Evolutionary conservation across 92 coral and sea anemone species (phyloP), one percentile per base, ranked within the genome.

Genomic region (Umimayanthus kanabou): DNA sequence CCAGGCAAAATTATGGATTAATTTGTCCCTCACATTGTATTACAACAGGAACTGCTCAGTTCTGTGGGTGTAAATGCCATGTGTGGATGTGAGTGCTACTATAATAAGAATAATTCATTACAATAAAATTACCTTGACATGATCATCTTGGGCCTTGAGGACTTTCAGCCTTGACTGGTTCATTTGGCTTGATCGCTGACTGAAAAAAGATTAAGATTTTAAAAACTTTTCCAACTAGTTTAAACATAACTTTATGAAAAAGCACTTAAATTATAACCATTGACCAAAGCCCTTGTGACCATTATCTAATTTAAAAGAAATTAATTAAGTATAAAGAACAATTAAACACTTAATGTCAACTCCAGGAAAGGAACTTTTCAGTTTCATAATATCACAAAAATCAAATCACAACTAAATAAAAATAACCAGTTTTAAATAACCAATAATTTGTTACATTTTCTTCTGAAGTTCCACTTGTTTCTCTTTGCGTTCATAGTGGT

Each of bases 381-480:
- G 37, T 33, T 33, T 33, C 37, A 33, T 33, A 33, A 33, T 33
- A 33, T 33, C 37, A 33, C 37, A 33, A 33, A 33, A 33, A 33
- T 33, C 37, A 33, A 33, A 33, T 33, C 37, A 33, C 1, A 33
- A 33, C 37, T 33, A 33, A 33, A 4, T 42, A 42, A 47, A 47
- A 11, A 8, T 1, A 47, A 47, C 10, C 53, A 55, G 61, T 55
- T 18, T 9, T 18, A 29, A 28, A 72, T 72, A 11, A 3, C 33
- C 11, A 7, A 15, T 20, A 9, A 2, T 26, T n/a, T 73, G 97
- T 87, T 80, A 97, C 99, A 97, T 97, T 89, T 95, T 97, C 91
- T 97, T 97, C 80, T 95, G 98, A 45, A 97, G 80, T 80, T 95
- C 99, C 5, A 97, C 99, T 91, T 97, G 99, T 75, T 97, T 97